Evolutionary conservation across 2,113 vertebrate species (phyloP).

Genomic region (Sylvilagus bachmani): DNA sequence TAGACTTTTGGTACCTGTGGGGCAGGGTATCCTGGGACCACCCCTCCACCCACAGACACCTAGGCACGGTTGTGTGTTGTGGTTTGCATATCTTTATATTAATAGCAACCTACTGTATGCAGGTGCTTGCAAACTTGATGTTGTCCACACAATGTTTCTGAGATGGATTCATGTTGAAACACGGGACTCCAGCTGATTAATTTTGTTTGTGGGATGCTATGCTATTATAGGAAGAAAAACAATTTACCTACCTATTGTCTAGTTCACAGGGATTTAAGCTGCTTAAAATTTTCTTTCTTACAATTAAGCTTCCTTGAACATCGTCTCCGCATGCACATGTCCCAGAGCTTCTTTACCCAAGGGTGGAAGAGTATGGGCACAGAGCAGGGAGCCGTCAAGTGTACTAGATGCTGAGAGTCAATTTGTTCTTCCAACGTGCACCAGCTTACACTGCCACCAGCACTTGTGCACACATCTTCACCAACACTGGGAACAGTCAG

Average conservation of each 20-base stretch:
- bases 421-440: neutral
- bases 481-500: neutral
- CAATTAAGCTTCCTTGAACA: neutral
- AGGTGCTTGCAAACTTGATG: neutral
- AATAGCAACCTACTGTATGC: neutral
- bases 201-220: neutral
- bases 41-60: no score
- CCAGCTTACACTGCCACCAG: neutral
- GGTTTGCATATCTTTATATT: neutral
- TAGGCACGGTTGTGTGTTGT: no score
- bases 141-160: neutral
- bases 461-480: neutral
- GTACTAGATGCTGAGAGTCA: neutral
- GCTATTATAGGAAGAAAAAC: conserved; percentile 1
- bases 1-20: no score
- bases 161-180: neutral
- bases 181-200: neutral
- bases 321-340: neutral
- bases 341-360: neutral
- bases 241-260: neutral
- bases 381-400: neutral
- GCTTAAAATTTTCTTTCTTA: neutral
- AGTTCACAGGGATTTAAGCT: neutral
- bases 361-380: neutral
- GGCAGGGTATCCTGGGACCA: no score